Evolutionary conservation across 92 coral and sea anemone species (phyloP).

Genomic region (Palythoa grandiflora): DNA sequence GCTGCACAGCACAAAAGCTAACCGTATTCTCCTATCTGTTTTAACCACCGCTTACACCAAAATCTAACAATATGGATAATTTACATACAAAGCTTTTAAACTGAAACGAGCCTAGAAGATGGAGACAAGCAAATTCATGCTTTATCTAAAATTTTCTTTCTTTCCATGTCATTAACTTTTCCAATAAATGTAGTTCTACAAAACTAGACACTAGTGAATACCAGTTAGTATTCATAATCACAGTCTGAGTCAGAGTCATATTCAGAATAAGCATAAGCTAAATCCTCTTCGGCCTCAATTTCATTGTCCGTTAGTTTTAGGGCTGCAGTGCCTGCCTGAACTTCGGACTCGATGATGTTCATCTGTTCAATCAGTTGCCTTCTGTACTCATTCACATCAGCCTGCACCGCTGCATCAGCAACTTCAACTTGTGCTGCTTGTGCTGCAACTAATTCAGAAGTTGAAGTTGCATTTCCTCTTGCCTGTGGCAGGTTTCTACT

Average conservation of each 20-base stretch:
- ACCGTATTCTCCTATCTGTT: neutral
- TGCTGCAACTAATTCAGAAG: slow-evolving; percentile 12
- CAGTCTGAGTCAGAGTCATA: slow-evolving; percentile 25
- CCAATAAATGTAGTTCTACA: slow-evolving; percentile 17
- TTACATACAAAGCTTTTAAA: slow-evolving; percentile 15
- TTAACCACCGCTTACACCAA: slow-evolving; percentile 11
- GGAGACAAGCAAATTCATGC: slow-evolving; percentile 2
- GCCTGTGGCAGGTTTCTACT: slow-evolving; percentile 23
- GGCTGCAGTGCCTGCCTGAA: neutral
- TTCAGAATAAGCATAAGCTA: neutral
- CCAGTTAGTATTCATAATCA: slow-evolving; percentile 23
- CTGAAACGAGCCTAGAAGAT: slow-evolving; percentile 22
- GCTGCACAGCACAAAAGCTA: neutral
- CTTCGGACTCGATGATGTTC: neutral
- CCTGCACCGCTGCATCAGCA: too few species aligned
- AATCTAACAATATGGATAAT: slow-evolving; percentile 12
- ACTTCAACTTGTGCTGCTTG: slow-evolving; percentile 43
- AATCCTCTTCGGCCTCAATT: neutral
- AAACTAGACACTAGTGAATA: neutral
- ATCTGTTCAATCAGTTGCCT: too few species aligned
- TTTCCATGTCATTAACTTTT: slow-evolving; percentile 1
- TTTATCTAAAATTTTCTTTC: slow-evolving; percentile 9
- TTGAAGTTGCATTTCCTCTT: slow-evolving; percentile 30
- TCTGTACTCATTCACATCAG: too few species aligned
- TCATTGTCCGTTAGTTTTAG: neutral